A percentile compares a stretch with the other conserved stretches of the same genome.
Conservation (phyloP, 2,888 invertebrate species). For the Macrophya alboannulata region DNA sequence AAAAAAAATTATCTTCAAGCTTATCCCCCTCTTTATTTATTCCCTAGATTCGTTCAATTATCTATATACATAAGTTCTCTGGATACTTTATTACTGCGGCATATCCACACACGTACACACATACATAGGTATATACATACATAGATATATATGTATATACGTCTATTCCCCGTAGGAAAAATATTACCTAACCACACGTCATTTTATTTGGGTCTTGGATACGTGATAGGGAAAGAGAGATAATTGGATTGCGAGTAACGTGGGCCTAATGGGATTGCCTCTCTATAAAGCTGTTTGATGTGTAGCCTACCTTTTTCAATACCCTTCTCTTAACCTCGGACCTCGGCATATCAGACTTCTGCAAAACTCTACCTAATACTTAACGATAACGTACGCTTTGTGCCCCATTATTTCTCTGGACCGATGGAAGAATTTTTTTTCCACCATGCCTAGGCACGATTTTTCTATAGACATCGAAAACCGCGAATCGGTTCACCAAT, state of each 20-base stretch:
- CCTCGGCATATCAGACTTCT: constrained; percentile 19
- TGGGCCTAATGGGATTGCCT: constrained; percentile 46
- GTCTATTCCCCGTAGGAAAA: neutral
- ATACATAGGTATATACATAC: neutral
- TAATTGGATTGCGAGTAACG: constrained; percentile 48
- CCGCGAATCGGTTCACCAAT: neutral
- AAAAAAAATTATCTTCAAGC: too few species aligned
- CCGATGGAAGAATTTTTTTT: neutral
- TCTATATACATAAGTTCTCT: neutral
- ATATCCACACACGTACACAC: neutral
- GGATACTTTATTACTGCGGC: constrained; percentile 29
- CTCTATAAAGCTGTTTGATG: constrained; percentile 46
- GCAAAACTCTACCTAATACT: neutral
- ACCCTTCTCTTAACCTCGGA: neutral
- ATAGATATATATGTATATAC: neutral
- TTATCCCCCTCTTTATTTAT: too few species aligned
- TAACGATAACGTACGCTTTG: neutral
- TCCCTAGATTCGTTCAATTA: neutral
- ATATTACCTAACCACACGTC: constrained; percentile 13
- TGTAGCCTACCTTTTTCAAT: constrained; percentile 22
- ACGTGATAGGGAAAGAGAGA: constrained; percentile 40
- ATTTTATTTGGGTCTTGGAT: constrained; percentile 41
- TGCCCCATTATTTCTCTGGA: neutral
- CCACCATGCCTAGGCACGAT: neutral
- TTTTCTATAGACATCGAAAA: neutral